These are phyloP conservation scores for Lepidothrix coronata DNA, from an alignment of 2,113 vertebrate genomes.

Conservation along the genomic window DNA sequence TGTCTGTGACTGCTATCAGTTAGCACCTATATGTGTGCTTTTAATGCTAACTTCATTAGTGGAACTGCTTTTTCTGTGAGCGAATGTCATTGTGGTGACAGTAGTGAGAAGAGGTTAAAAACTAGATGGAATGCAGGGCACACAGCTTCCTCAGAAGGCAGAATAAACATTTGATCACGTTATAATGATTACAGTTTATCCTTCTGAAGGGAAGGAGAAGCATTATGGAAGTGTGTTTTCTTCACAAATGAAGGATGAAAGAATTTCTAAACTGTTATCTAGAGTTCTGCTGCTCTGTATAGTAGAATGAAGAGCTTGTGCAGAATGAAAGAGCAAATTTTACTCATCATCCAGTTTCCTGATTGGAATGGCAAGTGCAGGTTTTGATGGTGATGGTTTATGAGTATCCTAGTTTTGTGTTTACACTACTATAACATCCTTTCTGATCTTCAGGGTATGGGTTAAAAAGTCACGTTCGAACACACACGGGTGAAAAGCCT, in stretches of 20 bases:
- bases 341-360: neutral
- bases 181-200: neutral
- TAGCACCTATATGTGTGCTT: neutral
- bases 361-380: neutral
- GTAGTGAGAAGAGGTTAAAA: neutral
- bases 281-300: neutral
- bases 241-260: neutral
- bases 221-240: neutral
- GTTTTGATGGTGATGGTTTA: neutral
- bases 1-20: neutral
- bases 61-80: neutral
- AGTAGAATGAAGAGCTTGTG: neutral
- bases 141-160: neutral
- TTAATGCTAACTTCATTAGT: neutral
- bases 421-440: neutral
- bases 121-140: neutral
- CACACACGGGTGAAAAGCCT: constrained; percentile 98
- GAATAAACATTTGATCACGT: neutral
- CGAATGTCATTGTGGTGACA: neutral
- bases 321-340: neutral
- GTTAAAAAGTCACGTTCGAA: constrained; percentile 94
- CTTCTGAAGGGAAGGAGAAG: neutral
- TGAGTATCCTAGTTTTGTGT: neutral
- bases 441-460: constrained; percentile 83
- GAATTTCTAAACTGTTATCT: neutral